phyloP scores from a whole-genome alignment of 2,113 vertebrate genomes.

The Numenius arquata region DNA sequence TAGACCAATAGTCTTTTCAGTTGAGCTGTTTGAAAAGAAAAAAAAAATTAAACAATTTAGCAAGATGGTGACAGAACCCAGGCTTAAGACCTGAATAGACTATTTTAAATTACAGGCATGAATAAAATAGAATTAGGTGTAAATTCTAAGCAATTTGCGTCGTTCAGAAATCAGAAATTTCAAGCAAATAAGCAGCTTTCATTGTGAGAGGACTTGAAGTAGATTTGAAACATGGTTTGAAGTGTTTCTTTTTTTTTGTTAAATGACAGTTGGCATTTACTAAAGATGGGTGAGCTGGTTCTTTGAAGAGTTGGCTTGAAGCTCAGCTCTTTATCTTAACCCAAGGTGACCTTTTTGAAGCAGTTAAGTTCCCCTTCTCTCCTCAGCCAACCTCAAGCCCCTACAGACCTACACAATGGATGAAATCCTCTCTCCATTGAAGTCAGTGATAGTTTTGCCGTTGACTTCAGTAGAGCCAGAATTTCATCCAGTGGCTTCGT shows the following conservation, averaged over 20 bases:
- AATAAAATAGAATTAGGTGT: slow-evolving; percentile 5
- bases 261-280: slow-evolving; percentile 42
- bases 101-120: neutral
- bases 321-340: slow-evolving; percentile 55
- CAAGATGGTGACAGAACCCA: neutral
- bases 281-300: slow-evolving; percentile 38
- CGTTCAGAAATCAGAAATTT: neutral
- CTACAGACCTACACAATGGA: slow-evolving; percentile 45
- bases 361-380: slow-evolving; percentile 46
- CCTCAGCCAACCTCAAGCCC: neutral
- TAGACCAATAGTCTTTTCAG: neutral
- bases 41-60: neutral
- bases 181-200: slow-evolving; percentile 11
- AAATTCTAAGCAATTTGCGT: neutral
- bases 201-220: slow-evolving; percentile 1
- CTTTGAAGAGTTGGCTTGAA: slow-evolving; percentile 60
- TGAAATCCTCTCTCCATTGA: slow-evolving; percentile 22
- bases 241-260: slow-evolving; percentile 17
- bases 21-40: neutral
- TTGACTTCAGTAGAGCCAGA: slow-evolving; percentile 27
- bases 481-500: slow-evolving; percentile 28
- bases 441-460: neutral
- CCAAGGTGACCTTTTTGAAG: slow-evolving; percentile 50
- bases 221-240: slow-evolving; percentile 40
- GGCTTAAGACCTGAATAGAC: neutral